Conservation (phyloP, 1,140 invertebrate genomes). For the Drosophila kikkawai region DNA sequence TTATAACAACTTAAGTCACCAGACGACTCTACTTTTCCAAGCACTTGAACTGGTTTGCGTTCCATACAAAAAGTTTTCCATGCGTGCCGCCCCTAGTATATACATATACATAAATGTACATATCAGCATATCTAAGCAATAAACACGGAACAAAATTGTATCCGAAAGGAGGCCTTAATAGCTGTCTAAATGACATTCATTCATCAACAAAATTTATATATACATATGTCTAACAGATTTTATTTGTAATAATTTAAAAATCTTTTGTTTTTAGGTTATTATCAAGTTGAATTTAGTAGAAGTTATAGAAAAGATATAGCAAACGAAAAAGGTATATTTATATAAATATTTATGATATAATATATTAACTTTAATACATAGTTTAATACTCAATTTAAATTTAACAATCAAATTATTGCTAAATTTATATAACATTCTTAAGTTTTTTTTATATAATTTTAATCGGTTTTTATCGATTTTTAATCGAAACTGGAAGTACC, state of each 20-base stretch:
- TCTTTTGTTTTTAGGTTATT: not conserved
- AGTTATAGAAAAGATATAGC: not conserved
- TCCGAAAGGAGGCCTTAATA: not conserved
- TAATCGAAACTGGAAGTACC: not conserved
- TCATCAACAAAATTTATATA: not conserved
- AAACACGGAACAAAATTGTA: constrained; percentile 17
- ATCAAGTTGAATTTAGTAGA: not conserved
- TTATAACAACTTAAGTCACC: constrained; percentile 74
- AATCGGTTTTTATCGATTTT: not conserved
- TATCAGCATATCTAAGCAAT: constrained; percentile 59
- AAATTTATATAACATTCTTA: not conserved
- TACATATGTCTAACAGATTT: not conserved
- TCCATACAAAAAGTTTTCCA: constrained; percentile 60
- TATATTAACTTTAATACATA: not conserved
- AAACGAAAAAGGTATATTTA: no score
- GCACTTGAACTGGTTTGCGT: constrained; percentile 67
- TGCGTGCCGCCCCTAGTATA: constrained; percentile 44
- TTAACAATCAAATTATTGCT: not conserved
- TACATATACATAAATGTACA: constrained; percentile 15
- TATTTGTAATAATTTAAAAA: no score
- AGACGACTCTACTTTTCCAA: constrained; percentile 69
- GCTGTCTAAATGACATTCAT: not conserved
- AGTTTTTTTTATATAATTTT: not conserved
- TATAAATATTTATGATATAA: no score
- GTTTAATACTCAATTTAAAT: not conserved